phyloP scores from a whole-genome alignment of 2,113 vertebrate genomes.

The Girardinichthys multiradiatus region DNA sequence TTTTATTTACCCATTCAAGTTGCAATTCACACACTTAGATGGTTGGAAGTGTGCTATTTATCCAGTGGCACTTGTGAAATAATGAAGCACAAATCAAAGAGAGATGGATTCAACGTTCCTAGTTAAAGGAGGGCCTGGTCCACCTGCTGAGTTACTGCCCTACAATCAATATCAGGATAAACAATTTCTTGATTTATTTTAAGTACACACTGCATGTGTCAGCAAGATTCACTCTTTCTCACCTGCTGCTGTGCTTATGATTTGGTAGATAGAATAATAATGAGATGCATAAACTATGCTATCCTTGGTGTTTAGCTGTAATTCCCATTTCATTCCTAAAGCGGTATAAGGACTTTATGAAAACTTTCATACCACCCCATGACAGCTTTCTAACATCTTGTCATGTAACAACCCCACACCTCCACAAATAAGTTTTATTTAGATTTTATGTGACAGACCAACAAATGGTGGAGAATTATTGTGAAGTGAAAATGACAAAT shows the following conservation, averaged over 20 bases:
- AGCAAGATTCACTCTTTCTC: background rate
- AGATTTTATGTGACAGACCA: too few species aligned
- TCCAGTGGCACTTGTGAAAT: background rate
- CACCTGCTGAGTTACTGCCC: background rate
- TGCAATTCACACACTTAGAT: background rate
- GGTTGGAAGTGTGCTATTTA: background rate
- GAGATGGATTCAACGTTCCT: background rate
- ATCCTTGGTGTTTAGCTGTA: too few species aligned
- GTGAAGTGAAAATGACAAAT: too few species aligned
- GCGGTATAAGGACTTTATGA: too few species aligned
- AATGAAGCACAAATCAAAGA: background rate
- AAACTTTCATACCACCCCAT: too few species aligned
- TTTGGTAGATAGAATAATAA: too few species aligned
- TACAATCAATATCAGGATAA: background rate
- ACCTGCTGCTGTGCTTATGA: background rate
- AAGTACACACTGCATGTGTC: background rate
- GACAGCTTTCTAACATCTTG: too few species aligned
- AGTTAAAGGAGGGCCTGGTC: background rate
- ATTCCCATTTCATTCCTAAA: too few species aligned
- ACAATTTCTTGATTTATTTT: slow-evolving; percentile 1
- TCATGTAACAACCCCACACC: too few species aligned
- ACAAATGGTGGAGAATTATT: too few species aligned
- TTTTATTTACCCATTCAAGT: background rate
- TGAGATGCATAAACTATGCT: too few species aligned
- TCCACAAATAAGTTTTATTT: too few species aligned